Evolutionary conservation across 1,140 invertebrate genomes (phyloP), one percentile per base, ranked within the genome.

Genomic region (Brachionus angularis): DNA sequence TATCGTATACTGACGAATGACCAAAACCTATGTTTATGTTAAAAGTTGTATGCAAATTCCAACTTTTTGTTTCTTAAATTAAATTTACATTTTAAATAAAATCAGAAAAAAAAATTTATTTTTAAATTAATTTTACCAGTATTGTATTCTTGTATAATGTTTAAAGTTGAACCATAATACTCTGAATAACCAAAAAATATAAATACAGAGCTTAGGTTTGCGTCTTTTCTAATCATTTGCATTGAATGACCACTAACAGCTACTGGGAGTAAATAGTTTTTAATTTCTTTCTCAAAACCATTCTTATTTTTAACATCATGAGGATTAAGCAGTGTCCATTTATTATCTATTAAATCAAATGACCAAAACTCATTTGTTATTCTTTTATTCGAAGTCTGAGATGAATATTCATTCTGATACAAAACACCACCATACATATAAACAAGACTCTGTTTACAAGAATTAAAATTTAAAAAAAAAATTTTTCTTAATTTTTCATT

Each of bases 151-250:
- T 67, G 62, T n/a, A 67, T 50, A 21, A 67, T 29, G 25, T 67
- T 47, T 33, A 67, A 23, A 47, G 44, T 47, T 21, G 42, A 46
- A 12, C 62, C 62, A 34, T 67, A 67, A 23, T 47, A 46, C 31
- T 67, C 62, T 23, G 62, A 67, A 36, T 67, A 67, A 23, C 62
- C 62, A n/a, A 67, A 67, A 46, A 67, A 50, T 4, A 67, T 50
- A 12, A 47, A 31, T 12, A 58, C 21, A 3, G 53, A 67, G 10
- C 23, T 33, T 49, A 47, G 39, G 2, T 7, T 47, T 25, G 14
- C 23, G 12, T 29, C 29, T 27, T 31, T 67, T 18, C 47, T 67
- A 25, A 67, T 47, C 5, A 67, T 29, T 16, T 67, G 44, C 62
- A 67, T 67, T 27, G 62, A 67, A 36, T 67, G 62, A 5, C 62